These are phyloP conservation scores for Plebejus anna DNA, from an alignment of 2,888 invertebrate species.

Conservation along the genomic window DNA sequence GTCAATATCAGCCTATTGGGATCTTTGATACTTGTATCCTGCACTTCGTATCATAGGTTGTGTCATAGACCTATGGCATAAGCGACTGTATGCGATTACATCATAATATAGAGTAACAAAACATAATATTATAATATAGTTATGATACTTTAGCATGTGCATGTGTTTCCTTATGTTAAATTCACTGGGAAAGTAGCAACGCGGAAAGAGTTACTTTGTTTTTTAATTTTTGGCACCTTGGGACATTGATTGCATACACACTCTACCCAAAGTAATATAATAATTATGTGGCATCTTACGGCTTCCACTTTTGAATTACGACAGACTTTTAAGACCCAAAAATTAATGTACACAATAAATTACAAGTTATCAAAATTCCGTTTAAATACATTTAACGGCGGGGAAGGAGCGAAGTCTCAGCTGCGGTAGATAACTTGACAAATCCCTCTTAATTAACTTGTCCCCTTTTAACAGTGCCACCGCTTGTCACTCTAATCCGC, in stretches of 20 bases:
- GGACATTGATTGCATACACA: too few relatives aligned
- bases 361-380: conserved; percentile 19
- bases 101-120: too few relatives aligned
- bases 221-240: too few relatives aligned
- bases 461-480: conserved; percentile 42
- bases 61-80: too few relatives aligned
- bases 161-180: too few relatives aligned
- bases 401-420: conserved; percentile 28
- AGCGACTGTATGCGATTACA: too few relatives aligned
- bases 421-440: conserved; percentile 47
- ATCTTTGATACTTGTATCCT: neutral
- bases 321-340: neutral
- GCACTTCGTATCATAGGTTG: too few relatives aligned
- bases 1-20: neutral
- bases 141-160: too few relatives aligned
- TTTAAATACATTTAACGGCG: neutral
- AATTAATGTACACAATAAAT: conserved; percentile 24
- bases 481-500: conserved; percentile 41
- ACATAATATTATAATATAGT: too few relatives aligned
- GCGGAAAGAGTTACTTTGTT: too few relatives aligned
- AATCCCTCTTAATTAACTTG: conserved; percentile 62
- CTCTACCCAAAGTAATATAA: too few relatives aligned
- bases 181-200: too few relatives aligned
- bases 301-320: neutral
- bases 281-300: neutral